Base-by-base conservation (phyloP, 2,797 vertebrate genomes). In the Craterocephalus amniculus region DNA sequence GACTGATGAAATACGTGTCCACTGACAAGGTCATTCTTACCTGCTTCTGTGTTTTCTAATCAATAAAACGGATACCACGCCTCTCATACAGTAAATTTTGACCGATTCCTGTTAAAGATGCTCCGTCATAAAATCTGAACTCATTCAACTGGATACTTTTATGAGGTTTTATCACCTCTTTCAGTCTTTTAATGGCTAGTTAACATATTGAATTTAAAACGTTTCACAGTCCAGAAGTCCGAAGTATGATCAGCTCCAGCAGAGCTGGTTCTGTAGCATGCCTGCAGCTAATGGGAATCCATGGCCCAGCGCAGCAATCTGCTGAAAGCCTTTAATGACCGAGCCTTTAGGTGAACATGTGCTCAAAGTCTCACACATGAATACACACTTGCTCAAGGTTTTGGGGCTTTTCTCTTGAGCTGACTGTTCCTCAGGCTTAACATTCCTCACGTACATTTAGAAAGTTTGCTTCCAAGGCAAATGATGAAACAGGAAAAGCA, bases 301-400 rank as follows among this genome's bases (percentile, higher is more conserved):
- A 75, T 49, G 62, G 61, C 63, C 26, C 52, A 58, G 71, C 40
- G 52, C 0, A 35, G 52, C 70, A 67, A 76, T 72, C 69, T 77
- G 74, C 70, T 74, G 51, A 71, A 79, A 83, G 85, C 79, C 72
- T 45, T 63, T 71, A 80, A 86, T 64, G 63, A 56, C 55, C 24
- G 31, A 52, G 63, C 58, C 70, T 70, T 84, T 79, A 62, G 40
- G 45, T 64, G 58, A 69, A 79, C 62, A 72, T 54, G 36, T 48
- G 29, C 40, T 51, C 65, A 20, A 35, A 26, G 27, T 14, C 61
- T 35, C 51, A 58, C 32, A 24, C 76, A 43, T 43, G 40, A 18
- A 43, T 43, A 60, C 63, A 81, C 24, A 63, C 73, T 51, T 73
- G 24, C 70, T 63, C 68, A 35, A 48, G 60, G 49, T 59, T 61